Evolutionary conservation across 1,140 invertebrate species (phyloP), one percentile per base, ranked within the genome.

Genomic region (Lepidurus apus): DNA sequence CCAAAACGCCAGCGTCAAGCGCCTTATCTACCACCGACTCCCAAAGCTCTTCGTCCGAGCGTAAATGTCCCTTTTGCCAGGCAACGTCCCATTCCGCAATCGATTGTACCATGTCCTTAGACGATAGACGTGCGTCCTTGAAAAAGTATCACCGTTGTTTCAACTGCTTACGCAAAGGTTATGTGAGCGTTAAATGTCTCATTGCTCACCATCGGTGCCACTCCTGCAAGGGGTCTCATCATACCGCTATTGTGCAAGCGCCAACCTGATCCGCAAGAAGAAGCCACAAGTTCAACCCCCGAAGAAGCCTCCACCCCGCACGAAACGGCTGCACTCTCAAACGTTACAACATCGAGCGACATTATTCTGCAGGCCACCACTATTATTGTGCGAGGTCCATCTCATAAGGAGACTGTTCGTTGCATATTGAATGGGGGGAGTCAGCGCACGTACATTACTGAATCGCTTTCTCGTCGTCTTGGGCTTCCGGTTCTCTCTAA

Each of bases 341-440:
- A 65, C 77, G 53, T 43, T n/a, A 65, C 7, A 4, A 65, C 77
- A 1, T 10, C 24, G 0, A 17, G 73, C 45, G 45, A 73, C 1
- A 65, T 77, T 10, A 34, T 77, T 24, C 47, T 77, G 6, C 17
- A 74, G n/a, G 65, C 9, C 7, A 21, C 47, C 34, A 65, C 77
- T 24, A 42, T 77, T 1, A 9, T 34, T 17, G 21, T 77, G 42
- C 11, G 34, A 42, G 77, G 77, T n/a, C 45, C 77, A 10, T 21
- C 6, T n/a, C 44, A 44, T 11, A 17, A 24, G 42, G 53, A 73
- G 47, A 77, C 45, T 11, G 21, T 77, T 73, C 77, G 77, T 9
- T 77, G 47, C 44, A 11, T 77, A 7, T 34, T 77, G 44, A 6
- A 77, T 6, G 76, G 42, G 24, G 76, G 76, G n/a, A 77, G 76